These are phyloP conservation scores for Clarias magur DNA, from an alignment of 2,113 vertebrate species.

Conservation along the genomic window DNA sequence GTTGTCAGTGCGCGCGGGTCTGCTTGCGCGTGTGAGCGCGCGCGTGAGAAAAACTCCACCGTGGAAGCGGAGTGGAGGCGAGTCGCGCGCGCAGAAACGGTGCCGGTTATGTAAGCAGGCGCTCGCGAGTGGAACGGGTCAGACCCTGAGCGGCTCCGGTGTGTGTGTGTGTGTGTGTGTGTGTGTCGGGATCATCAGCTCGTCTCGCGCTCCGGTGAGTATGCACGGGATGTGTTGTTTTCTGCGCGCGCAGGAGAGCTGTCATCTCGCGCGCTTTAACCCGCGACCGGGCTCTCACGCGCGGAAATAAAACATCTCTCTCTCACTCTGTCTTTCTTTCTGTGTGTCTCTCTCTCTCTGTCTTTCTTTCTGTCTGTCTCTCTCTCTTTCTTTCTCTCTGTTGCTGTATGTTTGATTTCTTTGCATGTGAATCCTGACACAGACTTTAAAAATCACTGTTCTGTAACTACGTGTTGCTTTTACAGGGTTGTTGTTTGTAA, in stretches of 20 bases:
- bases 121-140: conserved; percentile 65
- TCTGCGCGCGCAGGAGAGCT: not conserved
- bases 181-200: not conserved
- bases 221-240: not conserved
- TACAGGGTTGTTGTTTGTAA: not conserved
- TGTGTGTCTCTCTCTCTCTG: not conserved
- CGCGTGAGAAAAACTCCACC: not conserved
- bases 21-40: not conserved
- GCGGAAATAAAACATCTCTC: not conserved
- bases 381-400: too few relatives aligned
- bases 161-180: not conserved
- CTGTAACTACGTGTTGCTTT: not conserved
- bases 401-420: not conserved
- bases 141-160: conserved; percentile 21
- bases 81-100: conserved; percentile 62
- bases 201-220: not conserved
- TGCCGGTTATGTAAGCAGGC: conserved; percentile 72
- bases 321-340: too few relatives aligned
- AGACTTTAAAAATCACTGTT: not conserved
- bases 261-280: not conserved
- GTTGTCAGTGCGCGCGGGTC: not conserved
- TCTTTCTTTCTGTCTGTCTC: too few relatives aligned
- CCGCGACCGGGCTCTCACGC: not conserved
- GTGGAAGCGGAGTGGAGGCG: conserved; percentile 37
- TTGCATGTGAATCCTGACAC: too few relatives aligned